phyloP scores from a whole-genome alignment of 2,797 vertebrate species.

The Ptychadena robeensis region DNA sequence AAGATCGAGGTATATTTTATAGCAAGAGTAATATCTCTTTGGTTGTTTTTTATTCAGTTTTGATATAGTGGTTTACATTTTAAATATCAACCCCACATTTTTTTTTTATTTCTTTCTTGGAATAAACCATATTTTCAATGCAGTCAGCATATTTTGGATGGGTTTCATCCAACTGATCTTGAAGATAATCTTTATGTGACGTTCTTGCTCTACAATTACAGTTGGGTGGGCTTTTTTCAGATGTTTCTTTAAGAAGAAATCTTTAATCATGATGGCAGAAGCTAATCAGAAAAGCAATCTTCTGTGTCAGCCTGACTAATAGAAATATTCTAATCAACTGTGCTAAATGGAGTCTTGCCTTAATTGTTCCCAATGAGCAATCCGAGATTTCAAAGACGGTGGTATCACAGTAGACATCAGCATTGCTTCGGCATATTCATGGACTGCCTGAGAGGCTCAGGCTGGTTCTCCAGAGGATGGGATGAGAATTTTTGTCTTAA shows the following conservation, averaged over 20 bases:
- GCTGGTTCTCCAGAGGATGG: background rate
- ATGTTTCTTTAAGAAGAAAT: constrained; percentile 3
- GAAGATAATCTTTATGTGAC: background rate
- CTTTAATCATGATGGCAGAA: background rate
- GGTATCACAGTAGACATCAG: constrained; percentile 22
- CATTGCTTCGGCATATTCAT: background rate
- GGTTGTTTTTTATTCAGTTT: too few species aligned
- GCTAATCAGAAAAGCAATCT: background rate
- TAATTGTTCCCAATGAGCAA: background rate
- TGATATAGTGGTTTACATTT: too few species aligned
- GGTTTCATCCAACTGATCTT: constrained; percentile 1
- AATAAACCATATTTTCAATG: background rate
- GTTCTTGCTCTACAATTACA: background rate
- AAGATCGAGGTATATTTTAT: too few species aligned
- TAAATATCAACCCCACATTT: background rate
- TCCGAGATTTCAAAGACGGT: constrained; percentile 17
- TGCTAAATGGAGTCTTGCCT: background rate
- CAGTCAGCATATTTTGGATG: background rate
- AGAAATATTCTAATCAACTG: background rate
- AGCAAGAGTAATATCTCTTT: too few species aligned
- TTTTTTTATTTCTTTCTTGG: background rate
- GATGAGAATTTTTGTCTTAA: background rate
- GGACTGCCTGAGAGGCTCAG: background rate
- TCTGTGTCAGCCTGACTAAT: background rate
- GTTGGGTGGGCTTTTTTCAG: background rate